Conservation (phyloP, 2,113 vertebrate genomes). For the Scomber scombrus region DNA sequence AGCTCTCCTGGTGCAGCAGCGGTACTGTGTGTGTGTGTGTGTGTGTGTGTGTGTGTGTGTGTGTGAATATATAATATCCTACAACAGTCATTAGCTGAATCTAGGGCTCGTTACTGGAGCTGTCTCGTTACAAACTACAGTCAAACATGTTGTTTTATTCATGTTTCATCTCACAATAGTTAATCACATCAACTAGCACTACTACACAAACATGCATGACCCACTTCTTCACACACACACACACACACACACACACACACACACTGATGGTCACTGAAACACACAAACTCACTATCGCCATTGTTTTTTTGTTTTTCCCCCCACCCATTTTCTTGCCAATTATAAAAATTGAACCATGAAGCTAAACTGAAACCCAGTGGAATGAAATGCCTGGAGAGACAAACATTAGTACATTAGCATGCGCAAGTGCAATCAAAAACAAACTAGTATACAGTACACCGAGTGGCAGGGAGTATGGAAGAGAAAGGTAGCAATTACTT, state of each 20-base stretch:
- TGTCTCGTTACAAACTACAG: slow-evolving; percentile 44
- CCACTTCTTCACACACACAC: slow-evolving; percentile 29
- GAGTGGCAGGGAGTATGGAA: not conserved
- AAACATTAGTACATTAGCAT: slow-evolving; percentile 9
- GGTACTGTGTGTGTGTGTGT: slow-evolving; percentile 11
- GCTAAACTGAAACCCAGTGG: not conserved
- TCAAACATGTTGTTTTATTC: slow-evolving; percentile 61
- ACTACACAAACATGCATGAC: slow-evolving; percentile 53
- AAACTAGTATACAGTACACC: not conserved
- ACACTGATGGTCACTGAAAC: too few relatives aligned
- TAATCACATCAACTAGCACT: slow-evolving; percentile 46
- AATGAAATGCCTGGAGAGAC: slow-evolving; percentile 16
- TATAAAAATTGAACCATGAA: slow-evolving; percentile 15
- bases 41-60: slow-evolving; percentile 15
- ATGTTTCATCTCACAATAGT: slow-evolving; percentile 51
- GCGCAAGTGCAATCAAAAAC: not conserved
- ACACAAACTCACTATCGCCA: not conserved
- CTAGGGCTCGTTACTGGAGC: slow-evolving; percentile 47
- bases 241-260: not conserved
- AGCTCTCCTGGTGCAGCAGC: not conserved
- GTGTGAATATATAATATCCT: slow-evolving; percentile 21
- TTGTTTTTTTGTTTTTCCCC: slow-evolving; percentile 1
- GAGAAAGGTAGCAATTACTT: slow-evolving; percentile 36
- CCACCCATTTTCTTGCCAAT: slow-evolving; percentile 4
- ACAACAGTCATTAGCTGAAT: slow-evolving; percentile 54